Conservation (phyloP, 1,140 invertebrate species). For the Leptinotarsa defecta region DNA sequence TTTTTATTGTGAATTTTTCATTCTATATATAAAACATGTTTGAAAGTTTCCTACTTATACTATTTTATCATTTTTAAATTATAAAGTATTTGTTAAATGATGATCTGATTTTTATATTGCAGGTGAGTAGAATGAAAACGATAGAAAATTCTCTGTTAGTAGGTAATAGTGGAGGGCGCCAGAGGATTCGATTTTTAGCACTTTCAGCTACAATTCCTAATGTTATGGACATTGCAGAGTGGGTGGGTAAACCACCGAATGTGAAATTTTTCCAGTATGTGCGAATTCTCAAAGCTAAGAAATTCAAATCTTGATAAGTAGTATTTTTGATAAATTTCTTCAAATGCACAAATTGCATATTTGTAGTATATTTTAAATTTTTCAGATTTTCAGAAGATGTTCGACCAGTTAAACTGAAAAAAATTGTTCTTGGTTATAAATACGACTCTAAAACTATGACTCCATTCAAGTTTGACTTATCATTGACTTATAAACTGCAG, state of each 20-base stretch:
- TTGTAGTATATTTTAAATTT: slow-evolving; percentile 1
- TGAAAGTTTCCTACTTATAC: no score
- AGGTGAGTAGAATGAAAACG: slow-evolving; percentile 54
- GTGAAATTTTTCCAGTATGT: slow-evolving; percentile 61
- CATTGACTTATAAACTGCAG: slow-evolving; percentile 74
- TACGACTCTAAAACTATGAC: slow-evolving; percentile 56
- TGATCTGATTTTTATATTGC: not conserved
- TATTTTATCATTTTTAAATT: no score
- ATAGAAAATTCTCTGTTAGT: slow-evolving; percentile 38
- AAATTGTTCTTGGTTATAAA: slow-evolving; percentile 73
- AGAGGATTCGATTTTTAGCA: slow-evolving; percentile 71
- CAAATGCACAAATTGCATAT: no score
- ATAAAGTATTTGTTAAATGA: not conserved
- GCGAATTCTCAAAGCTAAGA: no score
- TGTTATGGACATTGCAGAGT: slow-evolving; percentile 74
- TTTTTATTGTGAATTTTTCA: no score
- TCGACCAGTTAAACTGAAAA: slow-evolving; percentile 73
- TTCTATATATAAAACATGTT: no score
- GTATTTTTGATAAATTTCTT: no score
- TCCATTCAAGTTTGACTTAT: slow-evolving; percentile 78
- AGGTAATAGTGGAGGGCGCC: not conserved
- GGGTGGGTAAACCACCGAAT: slow-evolving; percentile 62
- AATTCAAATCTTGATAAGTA: no score
- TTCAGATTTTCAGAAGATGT: slow-evolving; percentile 70
- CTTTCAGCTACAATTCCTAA: slow-evolving; percentile 82